Evolutionary conservation across 1,140 invertebrate species (phyloP).

Genomic region (Zaprionus nigranus): DNA sequence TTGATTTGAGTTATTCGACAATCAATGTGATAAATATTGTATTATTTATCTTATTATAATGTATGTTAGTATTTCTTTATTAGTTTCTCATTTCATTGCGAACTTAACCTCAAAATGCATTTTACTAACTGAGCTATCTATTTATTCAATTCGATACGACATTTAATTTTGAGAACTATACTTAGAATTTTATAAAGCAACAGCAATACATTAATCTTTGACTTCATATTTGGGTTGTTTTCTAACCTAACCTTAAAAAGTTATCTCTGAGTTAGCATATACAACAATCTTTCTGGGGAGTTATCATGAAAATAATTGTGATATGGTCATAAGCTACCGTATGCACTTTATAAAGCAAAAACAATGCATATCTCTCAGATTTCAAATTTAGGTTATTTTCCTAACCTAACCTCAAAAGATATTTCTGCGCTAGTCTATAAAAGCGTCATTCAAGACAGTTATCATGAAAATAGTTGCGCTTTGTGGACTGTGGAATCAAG

Average conservation of each 20-base stretch:
- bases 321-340: background rate
- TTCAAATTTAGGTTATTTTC: background rate
- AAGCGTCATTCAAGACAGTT: background rate
- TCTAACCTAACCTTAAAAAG: background rate
- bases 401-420: background rate
- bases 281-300: fast-evolving
- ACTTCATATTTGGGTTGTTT: too few species aligned
- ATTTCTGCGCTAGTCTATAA: background rate
- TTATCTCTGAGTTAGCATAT: background rate
- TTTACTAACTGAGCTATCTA: too few species aligned
- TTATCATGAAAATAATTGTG: background rate
- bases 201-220: too few species aligned
- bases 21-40: too few species aligned
- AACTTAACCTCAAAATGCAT: too few species aligned
- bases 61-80: too few species aligned
- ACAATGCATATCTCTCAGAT: fast-evolving
- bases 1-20: too few species aligned
- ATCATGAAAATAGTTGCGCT: background rate
- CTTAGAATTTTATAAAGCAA: too few species aligned
- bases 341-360: background rate
- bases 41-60: too few species aligned
- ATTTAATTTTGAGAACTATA: too few species aligned
- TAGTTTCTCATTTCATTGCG: too few species aligned
- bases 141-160: too few species aligned
- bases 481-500: background rate